Base-by-base conservation (phyloP, 2,888 invertebrate genomes). In the Epinotia nisella region DNA sequence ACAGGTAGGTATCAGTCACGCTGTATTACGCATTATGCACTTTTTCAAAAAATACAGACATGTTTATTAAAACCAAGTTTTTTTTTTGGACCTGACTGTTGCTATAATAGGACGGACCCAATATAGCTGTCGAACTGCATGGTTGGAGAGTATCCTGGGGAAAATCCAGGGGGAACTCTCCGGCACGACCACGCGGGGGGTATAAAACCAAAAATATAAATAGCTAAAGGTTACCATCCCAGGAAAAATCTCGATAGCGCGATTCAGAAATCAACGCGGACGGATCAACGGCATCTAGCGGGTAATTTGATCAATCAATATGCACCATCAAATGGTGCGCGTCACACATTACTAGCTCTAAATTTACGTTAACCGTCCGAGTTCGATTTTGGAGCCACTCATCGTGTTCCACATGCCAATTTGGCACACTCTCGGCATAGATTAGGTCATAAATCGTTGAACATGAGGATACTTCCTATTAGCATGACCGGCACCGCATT, bases 351-450 rank as follows among this genome's bases (percentile, higher is more conserved):
- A 35, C 35, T 49, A 49, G 49, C n/a, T 55, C 29, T 24, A 49
- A 64, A 29, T 53, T 59, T 21, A 15, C 58, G 53, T 51, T 29
- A 29, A 24, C 3, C 9, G n/a, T 9, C 13, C 13, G 17, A 24
- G 39, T 65, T 39, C 2, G 35, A 65, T 21, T 65, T 45, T 65
- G 41, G 35, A 39, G 13, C 56, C 15, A 69, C 21, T 29, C 19
- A 19, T 24, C 69, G 35, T 49, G 21, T 59, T 65, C 21, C 71
- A 59, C 24, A 59, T 45, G 71, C 66, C 66, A 71, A 53, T 67
- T 71, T 71, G 71, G 71, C 71, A 71, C 60, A 55, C 60, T 71
- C 60, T 35, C 55, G 19, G 65, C 66, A 55, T 67, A 17, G 66
- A 66, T 71, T 53, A 67, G 35, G n/a, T 19, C 45, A 61, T 67